These are phyloP conservation scores for Ctena decussata DNA, from an alignment of 2,888 invertebrate genomes.

Conservation along the genomic window DNA sequence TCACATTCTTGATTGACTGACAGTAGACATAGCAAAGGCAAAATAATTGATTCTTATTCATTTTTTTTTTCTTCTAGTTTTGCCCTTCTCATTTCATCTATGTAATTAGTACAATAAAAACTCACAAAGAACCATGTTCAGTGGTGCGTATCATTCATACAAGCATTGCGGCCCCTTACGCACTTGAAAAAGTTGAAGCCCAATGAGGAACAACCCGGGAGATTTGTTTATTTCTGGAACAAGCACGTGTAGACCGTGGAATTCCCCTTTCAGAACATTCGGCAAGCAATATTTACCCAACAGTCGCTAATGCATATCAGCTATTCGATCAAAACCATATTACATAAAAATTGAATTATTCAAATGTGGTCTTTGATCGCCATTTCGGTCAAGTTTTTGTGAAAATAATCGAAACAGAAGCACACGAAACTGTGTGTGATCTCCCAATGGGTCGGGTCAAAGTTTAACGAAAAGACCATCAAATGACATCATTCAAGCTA, in stretches of 20 bases:
- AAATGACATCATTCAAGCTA: conserved; percentile 40
- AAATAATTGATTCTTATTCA: too few relatives aligned
- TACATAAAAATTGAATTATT: conserved; percentile 66
- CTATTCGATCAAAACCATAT: conserved; percentile 8
- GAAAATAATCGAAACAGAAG: conserved; percentile 80
- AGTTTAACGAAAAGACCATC: conserved; percentile 50
- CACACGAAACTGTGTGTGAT: conserved; percentile 72
- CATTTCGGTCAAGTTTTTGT: conserved; percentile 83
- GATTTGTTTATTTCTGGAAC: conserved; percentile 64
- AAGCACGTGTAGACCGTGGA: conserved; percentile 56
- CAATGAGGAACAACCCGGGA: conserved; percentile 36
- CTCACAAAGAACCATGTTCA: background rate
- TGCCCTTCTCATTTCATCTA: too few relatives aligned
- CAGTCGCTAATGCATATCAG: background rate
- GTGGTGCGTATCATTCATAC: background rate
- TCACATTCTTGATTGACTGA: too few relatives aligned
- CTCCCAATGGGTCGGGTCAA: conserved; percentile 59
- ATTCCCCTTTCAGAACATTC: background rate
- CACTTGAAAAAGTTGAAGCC: conserved; percentile 23
- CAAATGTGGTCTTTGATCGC: conserved; percentile 84
- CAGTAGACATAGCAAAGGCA: too few relatives aligned
- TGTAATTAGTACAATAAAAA: background rate
- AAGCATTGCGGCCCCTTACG: conserved; percentile 23
- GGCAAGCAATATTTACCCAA: background rate
- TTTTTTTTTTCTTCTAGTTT: too few relatives aligned